A percentile compares a stretch with the other conserved stretches of the same genome.
Conservation (phyloP, 2,113 vertebrate species). For the Protobothrops flavoviridis region DNA sequence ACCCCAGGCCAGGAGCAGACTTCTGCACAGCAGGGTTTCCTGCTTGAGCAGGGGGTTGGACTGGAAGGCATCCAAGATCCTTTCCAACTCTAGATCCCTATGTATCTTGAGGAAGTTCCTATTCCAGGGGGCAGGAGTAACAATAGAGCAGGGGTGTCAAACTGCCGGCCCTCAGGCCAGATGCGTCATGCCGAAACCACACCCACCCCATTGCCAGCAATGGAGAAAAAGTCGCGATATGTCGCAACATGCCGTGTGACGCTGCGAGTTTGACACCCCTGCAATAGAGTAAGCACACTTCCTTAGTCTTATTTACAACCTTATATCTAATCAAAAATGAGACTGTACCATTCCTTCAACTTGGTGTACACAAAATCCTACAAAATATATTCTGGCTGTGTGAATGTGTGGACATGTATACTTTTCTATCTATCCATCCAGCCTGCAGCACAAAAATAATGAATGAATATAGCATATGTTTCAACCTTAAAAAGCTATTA, state of each 20-base stretch:
- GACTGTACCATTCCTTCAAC: background rate
- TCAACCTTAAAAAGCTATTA: slow-evolving; percentile 37
- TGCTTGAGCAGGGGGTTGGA: too few relatives aligned
- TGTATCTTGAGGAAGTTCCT: background rate
- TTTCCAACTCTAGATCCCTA: background rate
- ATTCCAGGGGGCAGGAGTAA: background rate
- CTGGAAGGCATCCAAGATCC: background rate
- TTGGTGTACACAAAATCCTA: background rate
- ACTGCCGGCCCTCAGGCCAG: too few relatives aligned
- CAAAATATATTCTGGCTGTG: background rate
- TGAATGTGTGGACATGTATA: background rate
- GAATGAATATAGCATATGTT: background rate
- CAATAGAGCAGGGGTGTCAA: background rate
- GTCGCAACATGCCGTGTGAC: too few relatives aligned
- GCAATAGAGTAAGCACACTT: background rate
- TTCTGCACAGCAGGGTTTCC: background rate
- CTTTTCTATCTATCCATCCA: background rate
- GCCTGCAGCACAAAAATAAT: slow-evolving; percentile 16
- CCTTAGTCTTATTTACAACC: background rate
- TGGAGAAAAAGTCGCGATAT: too few relatives aligned
- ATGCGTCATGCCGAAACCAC: too few relatives aligned
- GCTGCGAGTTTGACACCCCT: too few relatives aligned
- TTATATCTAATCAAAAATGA: background rate
- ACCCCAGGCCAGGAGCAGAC: background rate
- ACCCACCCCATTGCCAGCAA: too few relatives aligned